Evolutionary conservation across 2,797 vertebrate genomes (phyloP).

Genomic region (Rhinichthys osculus): DNA sequence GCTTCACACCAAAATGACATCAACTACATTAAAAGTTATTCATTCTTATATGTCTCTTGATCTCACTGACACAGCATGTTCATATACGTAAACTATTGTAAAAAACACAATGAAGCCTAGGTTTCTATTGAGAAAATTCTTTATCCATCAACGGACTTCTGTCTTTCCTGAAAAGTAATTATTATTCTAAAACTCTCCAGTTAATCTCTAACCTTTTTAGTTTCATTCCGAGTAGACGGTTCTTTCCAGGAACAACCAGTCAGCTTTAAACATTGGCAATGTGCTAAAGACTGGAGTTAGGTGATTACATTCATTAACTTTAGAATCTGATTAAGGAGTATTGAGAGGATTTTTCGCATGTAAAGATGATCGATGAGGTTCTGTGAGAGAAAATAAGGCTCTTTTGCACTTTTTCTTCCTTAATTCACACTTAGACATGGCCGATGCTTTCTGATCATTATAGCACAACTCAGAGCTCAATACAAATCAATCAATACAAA

Average conservation of each 20-base stretch:
- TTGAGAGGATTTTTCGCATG: constrained; percentile 26
- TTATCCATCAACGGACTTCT: background rate
- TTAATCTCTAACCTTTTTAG: constrained; percentile 30
- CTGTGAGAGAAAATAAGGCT: constrained; percentile 29
- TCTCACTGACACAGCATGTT: background rate
- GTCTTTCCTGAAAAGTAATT: background rate
- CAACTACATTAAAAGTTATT: background rate
- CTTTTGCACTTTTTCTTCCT: constrained; percentile 27
- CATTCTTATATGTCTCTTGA: background rate
- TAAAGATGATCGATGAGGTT: constrained; percentile 43
- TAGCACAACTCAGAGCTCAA: constrained; percentile 30
- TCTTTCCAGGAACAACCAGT: constrained; percentile 23
- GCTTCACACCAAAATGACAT: background rate
- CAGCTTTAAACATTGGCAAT: constrained; percentile 34
- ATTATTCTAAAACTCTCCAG: constrained; percentile 7
- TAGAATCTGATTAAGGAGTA: constrained; percentile 35
- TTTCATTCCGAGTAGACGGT: constrained; percentile 33
- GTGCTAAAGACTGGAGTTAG: constrained; percentile 1
- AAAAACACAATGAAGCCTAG: background rate
- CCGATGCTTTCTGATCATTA: constrained; percentile 51
- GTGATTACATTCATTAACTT: constrained; percentile 25
- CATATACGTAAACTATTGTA: background rate
- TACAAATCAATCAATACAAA: constrained; percentile 49
- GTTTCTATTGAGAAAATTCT: background rate
- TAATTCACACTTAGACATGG: constrained; percentile 24